A percentile compares a stretch with the other conserved stretches of the same genome.
Evolutionary conservation across 2,797 vertebrate species (phyloP).

Genomic region (Helarctos malayanus): DNA sequence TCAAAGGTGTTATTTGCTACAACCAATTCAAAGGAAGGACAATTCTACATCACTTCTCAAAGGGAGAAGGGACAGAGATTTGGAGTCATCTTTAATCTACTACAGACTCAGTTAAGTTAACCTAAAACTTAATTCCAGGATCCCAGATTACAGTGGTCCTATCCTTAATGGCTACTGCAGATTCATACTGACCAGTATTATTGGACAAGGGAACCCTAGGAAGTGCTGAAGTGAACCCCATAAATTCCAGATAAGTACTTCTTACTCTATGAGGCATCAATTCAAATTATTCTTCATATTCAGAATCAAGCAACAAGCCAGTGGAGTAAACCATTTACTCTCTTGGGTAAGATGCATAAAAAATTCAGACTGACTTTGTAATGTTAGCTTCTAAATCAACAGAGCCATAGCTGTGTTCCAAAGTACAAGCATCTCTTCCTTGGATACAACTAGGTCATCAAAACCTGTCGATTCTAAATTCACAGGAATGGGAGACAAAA

Average conservation of each 20-base stretch:
- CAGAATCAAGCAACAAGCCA: background rate
- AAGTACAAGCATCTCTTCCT: background rate
- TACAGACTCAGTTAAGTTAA: background rate
- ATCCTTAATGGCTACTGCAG: background rate
- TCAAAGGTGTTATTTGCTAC: background rate
- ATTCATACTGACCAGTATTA: background rate
- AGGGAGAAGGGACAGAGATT: background rate
- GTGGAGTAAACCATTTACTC: background rate
- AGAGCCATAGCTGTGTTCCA: background rate
- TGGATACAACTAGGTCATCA: background rate
- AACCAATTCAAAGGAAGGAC: background rate
- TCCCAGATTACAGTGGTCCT: background rate
- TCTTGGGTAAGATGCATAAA: background rate
- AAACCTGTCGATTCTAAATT: background rate
- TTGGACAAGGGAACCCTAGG: background rate
- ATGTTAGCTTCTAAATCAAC: background rate
- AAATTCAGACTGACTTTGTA: background rate
- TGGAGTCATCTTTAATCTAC: background rate
- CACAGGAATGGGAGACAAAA: background rate
- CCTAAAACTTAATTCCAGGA: background rate
- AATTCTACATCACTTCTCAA: background rate
- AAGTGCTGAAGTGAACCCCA: background rate
- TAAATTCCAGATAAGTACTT: background rate
- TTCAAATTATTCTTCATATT: background rate
- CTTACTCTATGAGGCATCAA: background rate